These are phyloP conservation scores for Mormyrus iriodes DNA, from an alignment of 2,113 vertebrate genomes.

Conservation along the genomic window DNA sequence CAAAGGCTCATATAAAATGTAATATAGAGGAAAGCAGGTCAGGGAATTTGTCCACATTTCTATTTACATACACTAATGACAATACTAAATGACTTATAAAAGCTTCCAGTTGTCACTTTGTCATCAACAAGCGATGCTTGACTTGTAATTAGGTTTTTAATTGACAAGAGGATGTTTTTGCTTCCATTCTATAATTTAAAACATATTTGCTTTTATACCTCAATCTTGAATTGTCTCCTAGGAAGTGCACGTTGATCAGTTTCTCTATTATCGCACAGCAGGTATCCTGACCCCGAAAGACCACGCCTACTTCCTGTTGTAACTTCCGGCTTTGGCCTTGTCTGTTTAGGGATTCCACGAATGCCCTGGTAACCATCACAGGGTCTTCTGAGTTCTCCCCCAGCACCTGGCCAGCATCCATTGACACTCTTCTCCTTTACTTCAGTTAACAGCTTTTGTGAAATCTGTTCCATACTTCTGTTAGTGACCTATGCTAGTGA, in stretches of 20 bases:
- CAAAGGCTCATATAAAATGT: slow-evolving; percentile 32
- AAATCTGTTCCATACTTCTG: slow-evolving; percentile 32
- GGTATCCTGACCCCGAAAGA: slow-evolving; percentile 18
- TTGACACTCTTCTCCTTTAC: slow-evolving; percentile 20
- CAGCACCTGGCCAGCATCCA: slow-evolving; percentile 53
- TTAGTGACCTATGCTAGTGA: slow-evolving; percentile 41
- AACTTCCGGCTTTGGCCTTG: slow-evolving; percentile 29
- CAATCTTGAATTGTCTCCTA: not conserved
- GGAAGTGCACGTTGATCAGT: not conserved
- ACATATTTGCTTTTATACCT: slow-evolving; percentile 14
- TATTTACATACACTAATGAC: slow-evolving; percentile 42
- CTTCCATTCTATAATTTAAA: not conserved
- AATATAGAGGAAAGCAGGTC: slow-evolving; percentile 34
- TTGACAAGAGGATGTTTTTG: slow-evolving; percentile 38
- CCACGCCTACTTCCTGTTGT: slow-evolving; percentile 35
- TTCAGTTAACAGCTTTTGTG: slow-evolving; percentile 28
- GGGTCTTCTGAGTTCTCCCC: slow-evolving; percentile 40
- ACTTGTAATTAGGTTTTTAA: not conserved
- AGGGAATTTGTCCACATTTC: slow-evolving; percentile 40
- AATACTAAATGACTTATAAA: slow-evolving; percentile 47
- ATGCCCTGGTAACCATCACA: slow-evolving; percentile 30
- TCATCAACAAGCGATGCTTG: not conserved
- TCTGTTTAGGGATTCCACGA: slow-evolving; percentile 26
- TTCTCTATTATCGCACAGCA: slow-evolving; percentile 25
- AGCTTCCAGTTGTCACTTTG: slow-evolving; percentile 36